These are phyloP conservation scores for Pantala flavescens DNA, from an alignment of 1,140 invertebrate species.

Conservation along the genomic window DNA sequence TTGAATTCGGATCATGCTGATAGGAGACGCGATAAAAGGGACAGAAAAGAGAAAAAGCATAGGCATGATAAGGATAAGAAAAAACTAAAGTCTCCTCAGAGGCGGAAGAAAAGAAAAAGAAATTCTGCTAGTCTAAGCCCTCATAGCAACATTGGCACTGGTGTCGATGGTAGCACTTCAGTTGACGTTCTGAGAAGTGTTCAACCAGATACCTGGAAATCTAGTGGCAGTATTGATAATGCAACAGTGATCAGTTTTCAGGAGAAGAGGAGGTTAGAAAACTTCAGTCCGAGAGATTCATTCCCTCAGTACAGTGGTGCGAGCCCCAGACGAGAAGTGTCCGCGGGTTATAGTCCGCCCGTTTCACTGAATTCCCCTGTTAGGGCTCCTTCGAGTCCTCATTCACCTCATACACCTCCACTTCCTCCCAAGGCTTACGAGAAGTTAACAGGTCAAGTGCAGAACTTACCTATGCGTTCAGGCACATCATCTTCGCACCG, in stretches of 20 bases:
- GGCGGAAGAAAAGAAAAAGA: constrained; percentile 60
- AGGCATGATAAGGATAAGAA: constrained; percentile 51
- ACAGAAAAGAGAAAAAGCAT: constrained; percentile 46
- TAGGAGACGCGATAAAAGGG: not conserved
- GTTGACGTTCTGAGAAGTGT: not conserved
- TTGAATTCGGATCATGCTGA: constrained; percentile 1
- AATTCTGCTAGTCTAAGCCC: not conserved
- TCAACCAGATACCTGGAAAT: not conserved
- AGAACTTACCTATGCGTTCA: not conserved
- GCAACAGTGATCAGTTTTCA: not conserved
- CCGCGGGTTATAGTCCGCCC: not conserved
- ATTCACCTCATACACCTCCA: constrained; percentile 44
- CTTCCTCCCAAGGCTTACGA: constrained; percentile 40
- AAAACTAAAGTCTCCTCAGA: constrained; percentile 39
- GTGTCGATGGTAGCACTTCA: not conserved
- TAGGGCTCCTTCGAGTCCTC: constrained; percentile 15
- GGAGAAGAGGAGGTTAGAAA: not conserved
- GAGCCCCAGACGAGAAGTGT: not conserved
- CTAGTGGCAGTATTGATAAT: not conserved
- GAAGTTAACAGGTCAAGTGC: not conserved
- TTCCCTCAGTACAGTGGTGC: constrained; percentile 1
- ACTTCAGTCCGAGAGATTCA: not conserved
- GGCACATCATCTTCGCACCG: not conserved
- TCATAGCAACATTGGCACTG: not conserved
- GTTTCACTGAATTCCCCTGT: not conserved